These are phyloP conservation scores for Brachyptera risi DNA, from an alignment of 2,888 invertebrate genomes.

Conservation along the genomic window DNA sequence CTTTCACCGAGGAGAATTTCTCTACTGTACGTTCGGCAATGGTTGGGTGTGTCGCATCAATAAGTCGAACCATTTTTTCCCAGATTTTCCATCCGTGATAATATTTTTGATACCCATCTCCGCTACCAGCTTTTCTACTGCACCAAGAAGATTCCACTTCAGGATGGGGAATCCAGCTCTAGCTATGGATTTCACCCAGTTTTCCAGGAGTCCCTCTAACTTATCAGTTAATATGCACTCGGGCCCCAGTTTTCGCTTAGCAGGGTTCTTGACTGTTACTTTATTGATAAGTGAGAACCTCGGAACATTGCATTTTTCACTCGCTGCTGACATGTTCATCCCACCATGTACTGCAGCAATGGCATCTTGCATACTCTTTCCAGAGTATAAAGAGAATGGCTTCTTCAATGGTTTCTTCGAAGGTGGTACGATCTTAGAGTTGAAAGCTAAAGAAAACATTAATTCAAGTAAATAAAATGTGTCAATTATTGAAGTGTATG, in stretches of 20 bases:
- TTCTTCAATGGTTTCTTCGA: neutral
- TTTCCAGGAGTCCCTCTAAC: slow-evolving; percentile 32
- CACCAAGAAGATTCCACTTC: slow-evolving; percentile 31
- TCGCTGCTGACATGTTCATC: neutral
- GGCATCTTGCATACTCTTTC: neutral
- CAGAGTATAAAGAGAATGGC: neutral
- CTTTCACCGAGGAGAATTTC: slow-evolving; percentile 37
- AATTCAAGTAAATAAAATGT: neutral
- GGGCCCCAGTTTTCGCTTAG: slow-evolving; percentile 31
- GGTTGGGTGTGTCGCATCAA: slow-evolving; percentile 40
- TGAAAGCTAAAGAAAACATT: neutral
- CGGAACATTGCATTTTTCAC: neutral
- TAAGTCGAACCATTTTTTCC: slow-evolving; percentile 39
- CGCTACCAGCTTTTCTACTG: slow-evolving; percentile 30
- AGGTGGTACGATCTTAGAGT: neutral
- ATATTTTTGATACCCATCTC: slow-evolving; percentile 28
- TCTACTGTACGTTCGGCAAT: slow-evolving; percentile 37
- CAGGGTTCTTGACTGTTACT: neutral
- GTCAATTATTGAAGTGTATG: neutral
- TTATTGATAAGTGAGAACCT: neutral
- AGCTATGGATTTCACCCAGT: slow-evolving; percentile 33
- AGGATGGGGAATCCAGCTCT: slow-evolving; percentile 33
- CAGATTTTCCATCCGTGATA: slow-evolving; percentile 32
- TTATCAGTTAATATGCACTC: slow-evolving; percentile 31
- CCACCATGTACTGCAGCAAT: neutral